Base-by-base conservation (phyloP, 2,888 invertebrate species). In the Drosophila antonietae region DNA sequence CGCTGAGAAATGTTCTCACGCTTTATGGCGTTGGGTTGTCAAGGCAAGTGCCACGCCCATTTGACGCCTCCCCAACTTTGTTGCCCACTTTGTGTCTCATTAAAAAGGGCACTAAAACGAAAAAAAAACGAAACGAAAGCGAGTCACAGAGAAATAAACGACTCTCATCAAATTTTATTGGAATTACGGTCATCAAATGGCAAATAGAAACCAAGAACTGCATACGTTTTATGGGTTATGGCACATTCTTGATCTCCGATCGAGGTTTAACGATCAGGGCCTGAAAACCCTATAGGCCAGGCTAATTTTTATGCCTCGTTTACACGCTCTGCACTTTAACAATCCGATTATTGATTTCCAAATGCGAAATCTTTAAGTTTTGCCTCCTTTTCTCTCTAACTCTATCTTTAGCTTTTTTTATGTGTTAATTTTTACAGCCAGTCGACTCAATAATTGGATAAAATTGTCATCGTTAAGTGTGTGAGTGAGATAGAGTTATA, bases 191-290 rank as follows among this genome's bases (percentile, higher is more conserved):
- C 6, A 53, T 53, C 53, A 53, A 53, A 53, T 53, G 37, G 53
- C 37, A 10, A 52, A 52, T 52, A 23, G 14, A 20, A 35, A 63
- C 73, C 76, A 77, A 67, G 70, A 79, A 77, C 67, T 65, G 61
- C 70, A 79, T 73, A 75, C 84, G 56, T 75, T 88, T 84, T 84
- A 84, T 73, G 77, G 87, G 86, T 83, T 87, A 84, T 84, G 73
- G 87, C 79, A 79, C 83, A 83, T 83, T 86, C 80, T 61, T 61
- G 70, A 47, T 68, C 49, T 67, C 51, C 71, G 61, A 80, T 78
- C 80, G 61, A 28, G 49, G 47, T 80, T 75, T 75, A 71, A 78
- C 67, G 67, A 78, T 80, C 49, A n/a, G 64, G 76, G 68, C 47
- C 28, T 8, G 7, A 15, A 15, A 23, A 14, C 33, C 57, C 35